Base-by-base conservation (phyloP, 2,888 invertebrate genomes). In the Petrolisthes manimaculis region DNA sequence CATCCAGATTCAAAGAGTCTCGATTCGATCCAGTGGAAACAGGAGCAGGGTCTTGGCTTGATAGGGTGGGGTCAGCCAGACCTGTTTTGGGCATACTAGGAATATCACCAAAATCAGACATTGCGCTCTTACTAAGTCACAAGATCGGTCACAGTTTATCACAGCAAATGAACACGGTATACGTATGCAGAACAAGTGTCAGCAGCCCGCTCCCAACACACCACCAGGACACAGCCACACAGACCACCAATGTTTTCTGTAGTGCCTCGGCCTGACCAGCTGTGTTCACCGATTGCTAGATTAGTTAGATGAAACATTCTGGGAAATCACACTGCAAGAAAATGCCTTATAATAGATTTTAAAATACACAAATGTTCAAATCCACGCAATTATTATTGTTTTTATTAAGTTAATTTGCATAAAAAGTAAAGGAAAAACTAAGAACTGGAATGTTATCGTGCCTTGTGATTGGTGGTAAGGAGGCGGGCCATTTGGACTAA, bases 1-100 rank as follows among this genome's bases (percentile, higher is more conserved):
- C 90, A 75, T 90, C 90, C 61, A 88, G 84, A 74, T 88, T 89
- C 53, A 90, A 83, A 74, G 90, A 90, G 55, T 90, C 90, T 51
- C 90, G 86, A 74, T 90, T 90, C 86, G 86, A 88, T 83, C 85
- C 89, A 54, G 69, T 12, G 53, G 88, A 78, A 75, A 55, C 75
- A 71, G 85, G 67, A 75, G 51, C 75, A 71, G 85, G 67, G 9
- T 85, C 85, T 21, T 71, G 83, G 51, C 78, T 77, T 67, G 24
- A 54, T 85, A 69, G 85, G 85, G 85, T 79, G 85, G 85, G 85
- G 85, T 85, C 85, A 18, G 54, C 61, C 4, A 21, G 21, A 12
- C 67, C 79, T 67, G 84, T 24, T 54, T n/a, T 54, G 24, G 83
- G 75, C 54, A 79, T 71, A 55, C 12, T 80, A 53, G 75, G 21